Percentiles rank a stretch among this genome's conserved stretches.
phyloP scores from a whole-genome alignment of 1,140 invertebrate species.

The Drosophila ficusphila region DNA sequence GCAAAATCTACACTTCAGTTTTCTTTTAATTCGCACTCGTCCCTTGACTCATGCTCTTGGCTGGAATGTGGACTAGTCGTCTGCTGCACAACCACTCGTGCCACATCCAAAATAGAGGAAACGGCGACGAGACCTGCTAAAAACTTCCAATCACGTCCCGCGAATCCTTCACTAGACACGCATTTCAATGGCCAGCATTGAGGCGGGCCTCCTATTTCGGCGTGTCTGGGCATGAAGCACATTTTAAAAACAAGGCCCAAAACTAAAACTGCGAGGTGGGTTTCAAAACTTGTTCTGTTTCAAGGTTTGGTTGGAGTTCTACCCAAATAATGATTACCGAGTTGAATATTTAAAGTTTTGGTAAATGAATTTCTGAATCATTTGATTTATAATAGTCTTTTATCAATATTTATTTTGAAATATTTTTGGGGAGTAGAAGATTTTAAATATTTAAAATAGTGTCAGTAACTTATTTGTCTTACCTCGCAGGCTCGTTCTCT shows the following conservation, averaged over 20 bases:
- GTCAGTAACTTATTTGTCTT: not conserved
- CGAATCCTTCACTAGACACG: slow-evolving; percentile 79
- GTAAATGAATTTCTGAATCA: too few relatives aligned
- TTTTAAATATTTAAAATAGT: not conserved
- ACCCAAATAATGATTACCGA: too few relatives aligned
- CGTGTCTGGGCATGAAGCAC: not conserved
- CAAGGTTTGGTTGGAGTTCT: not conserved
- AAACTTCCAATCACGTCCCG: slow-evolving; percentile 77
- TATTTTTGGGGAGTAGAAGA: too few relatives aligned
- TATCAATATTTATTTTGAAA: not conserved
- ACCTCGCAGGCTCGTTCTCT: not conserved
- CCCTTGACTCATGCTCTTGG: slow-evolving; percentile 10
- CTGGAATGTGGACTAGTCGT: slow-evolving; percentile 54
- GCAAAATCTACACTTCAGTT: slow-evolving; percentile 46
- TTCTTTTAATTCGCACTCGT: slow-evolving; percentile 47
- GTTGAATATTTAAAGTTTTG: too few relatives aligned
- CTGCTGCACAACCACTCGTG: slow-evolving; percentile 28
- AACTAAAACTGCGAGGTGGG: not conserved
- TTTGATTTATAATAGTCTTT: too few relatives aligned
- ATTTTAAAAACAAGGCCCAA: slow-evolving; percentile 1
- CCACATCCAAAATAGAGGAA: slow-evolving; percentile 13
- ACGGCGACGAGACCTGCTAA: slow-evolving; percentile 31
- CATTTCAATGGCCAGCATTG: slow-evolving; percentile 71
- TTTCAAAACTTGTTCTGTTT: not conserved
- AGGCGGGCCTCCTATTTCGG: slow-evolving; percentile 9